phyloP scores from a whole-genome alignment of 2,113 vertebrate species.

The Nyctibius bracteatus region DNA sequence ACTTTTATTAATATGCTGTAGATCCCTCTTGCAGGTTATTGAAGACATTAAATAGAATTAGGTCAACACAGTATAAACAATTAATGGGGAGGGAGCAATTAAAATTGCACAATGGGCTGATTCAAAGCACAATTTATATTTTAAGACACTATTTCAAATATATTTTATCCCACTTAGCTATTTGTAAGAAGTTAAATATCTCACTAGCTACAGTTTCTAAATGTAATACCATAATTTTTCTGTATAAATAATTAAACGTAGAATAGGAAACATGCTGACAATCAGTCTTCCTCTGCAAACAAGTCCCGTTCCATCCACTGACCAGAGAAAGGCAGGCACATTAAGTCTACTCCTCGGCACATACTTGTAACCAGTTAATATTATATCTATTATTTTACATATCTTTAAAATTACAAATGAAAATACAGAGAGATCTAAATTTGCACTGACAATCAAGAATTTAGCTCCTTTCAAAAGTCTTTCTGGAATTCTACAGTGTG shows the following conservation, averaged over 20 bases:
- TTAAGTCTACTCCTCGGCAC: not conserved
- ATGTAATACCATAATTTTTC: not conserved
- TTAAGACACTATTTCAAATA: not conserved
- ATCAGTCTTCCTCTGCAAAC: not conserved
- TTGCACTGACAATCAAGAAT: not conserved
- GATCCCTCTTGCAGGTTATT: not conserved
- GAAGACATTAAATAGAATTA: constrained; percentile 2
- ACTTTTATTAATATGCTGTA: not conserved
- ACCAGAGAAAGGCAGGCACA: not conserved
- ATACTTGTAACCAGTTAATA: not conserved
- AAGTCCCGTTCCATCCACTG: not conserved
- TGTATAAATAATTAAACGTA: not conserved
- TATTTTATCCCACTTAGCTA: not conserved
- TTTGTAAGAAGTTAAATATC: not conserved
- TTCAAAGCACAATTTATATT: not conserved
- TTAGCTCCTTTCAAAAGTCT: not conserved
- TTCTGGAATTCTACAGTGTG: not conserved
- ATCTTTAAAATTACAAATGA: not conserved
- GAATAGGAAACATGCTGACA: not conserved
- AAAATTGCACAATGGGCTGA: not conserved
- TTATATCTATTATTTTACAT: not conserved
- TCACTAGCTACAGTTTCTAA: not conserved
- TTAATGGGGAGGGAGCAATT: not conserved
- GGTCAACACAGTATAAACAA: not conserved
- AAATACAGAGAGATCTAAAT: not conserved